Conservation (phyloP, 2,797 vertebrate species). For the Periparus ater region DNA sequence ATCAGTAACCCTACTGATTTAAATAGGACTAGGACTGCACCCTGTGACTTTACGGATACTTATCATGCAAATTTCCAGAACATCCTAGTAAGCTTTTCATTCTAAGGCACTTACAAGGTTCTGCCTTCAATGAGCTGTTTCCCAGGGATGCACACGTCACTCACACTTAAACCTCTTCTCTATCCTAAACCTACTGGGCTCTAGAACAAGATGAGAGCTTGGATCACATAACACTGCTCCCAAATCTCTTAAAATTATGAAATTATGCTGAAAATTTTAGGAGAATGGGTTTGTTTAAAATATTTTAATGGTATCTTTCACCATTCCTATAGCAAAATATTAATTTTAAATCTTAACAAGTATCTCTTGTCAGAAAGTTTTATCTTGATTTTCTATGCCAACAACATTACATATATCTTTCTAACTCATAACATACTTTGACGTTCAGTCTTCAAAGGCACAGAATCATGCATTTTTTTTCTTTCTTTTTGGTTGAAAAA, state of each 20-base stretch:
- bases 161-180: background rate
- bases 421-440: background rate
- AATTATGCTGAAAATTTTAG: background rate
- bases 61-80: conserved; percentile 57
- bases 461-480: background rate
- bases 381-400: background rate
- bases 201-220: background rate
- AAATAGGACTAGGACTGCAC: conserved; percentile 23
- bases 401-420: background rate
- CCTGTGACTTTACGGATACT: conserved; percentile 14
- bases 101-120: conserved; percentile 21
- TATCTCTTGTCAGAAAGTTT: background rate
- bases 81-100: conserved; percentile 49
- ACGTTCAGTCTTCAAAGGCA: background rate
- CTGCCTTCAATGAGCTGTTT: background rate
- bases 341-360: background rate
- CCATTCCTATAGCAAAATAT: background rate
- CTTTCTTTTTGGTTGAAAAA: background rate
- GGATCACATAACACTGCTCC: background rate
- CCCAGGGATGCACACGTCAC: background rate
- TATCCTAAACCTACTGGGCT: background rate
- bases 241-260: background rate
- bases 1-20: conserved; percentile 61
- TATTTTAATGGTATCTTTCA: background rate
- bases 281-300: background rate